Base-by-base conservation (phyloP, 1,140 invertebrate genomes). In the Antheraea mylitta region DNA sequence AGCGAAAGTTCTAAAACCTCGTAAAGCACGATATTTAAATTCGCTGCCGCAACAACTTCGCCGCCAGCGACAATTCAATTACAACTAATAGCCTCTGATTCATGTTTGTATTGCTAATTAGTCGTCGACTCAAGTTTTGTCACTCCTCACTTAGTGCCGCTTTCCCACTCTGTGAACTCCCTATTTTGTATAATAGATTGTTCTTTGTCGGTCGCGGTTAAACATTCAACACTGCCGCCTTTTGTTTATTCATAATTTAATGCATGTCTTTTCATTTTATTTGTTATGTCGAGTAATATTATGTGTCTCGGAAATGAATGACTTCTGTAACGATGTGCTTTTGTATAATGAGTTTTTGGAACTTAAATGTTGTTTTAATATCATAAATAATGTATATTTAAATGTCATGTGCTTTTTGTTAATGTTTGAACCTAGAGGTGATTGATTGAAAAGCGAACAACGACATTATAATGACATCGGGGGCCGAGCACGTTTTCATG, bases 41-140 rank as follows among this genome's bases (percentile, higher is more conserved):
- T 90, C 80, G 76, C 80, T 76, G 80, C 81, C 75, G 86, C 79
- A 76, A 77, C 78, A 86, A 87, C 86, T 88, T 84, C 78, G 77
- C 80, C 82, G 85, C 80, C 76, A 71, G 79, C 82, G 85, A 88
- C 88, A 90, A 90, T 92, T 92, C 86, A 90, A 92, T 92, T 92
- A 92, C 87, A 86, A 89, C 82, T 92, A 90, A 92, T 92, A 90
- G 89, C 86, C 86, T 72, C 86, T 92, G 90, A 92, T 92, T 92
- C 90, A 90, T 92, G 90, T 92, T 92, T 92, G 88, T 90, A 90
- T 90, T 87, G 82, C 83, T 90, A 92, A 92, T 92, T 90, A 90
- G 86, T 90, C 83, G 81, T 71, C 76, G 81, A 81, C 87, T 89
- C 83, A 89, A 91, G 86, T 91, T 90, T 90, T 91, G 88, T 89